Conservation (phyloP, 2,113 vertebrate species). For the Vicugna pacos region DNA sequence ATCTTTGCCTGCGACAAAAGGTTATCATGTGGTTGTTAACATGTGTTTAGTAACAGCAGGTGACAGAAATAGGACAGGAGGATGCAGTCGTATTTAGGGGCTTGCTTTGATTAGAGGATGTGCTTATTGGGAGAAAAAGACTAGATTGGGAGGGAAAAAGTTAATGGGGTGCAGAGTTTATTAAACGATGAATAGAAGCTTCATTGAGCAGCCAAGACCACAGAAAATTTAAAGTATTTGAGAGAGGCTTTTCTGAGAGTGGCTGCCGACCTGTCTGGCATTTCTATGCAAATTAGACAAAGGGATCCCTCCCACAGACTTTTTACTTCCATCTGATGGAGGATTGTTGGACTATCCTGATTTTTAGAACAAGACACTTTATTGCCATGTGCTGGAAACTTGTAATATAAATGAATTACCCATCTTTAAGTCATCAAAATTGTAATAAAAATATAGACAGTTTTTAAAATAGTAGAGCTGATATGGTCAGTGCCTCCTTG, state of each 20-base stretch:
- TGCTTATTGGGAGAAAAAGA: background rate
- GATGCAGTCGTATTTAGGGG: background rate
- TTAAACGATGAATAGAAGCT: background rate
- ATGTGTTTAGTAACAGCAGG: background rate
- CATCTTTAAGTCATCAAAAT: background rate
- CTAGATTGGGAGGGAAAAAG: background rate
- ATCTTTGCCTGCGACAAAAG: background rate
- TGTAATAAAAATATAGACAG: background rate
- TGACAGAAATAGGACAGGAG: background rate
- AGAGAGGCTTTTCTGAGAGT: background rate
- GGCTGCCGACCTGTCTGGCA: background rate
- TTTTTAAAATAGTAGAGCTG: background rate
- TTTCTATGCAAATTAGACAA: constrained; percentile 16
- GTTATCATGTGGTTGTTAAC: background rate
- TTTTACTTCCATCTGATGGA: background rate
- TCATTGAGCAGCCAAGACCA: background rate
- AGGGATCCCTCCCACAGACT: background rate
- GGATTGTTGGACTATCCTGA: background rate
- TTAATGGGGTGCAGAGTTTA: background rate
- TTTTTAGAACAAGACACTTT: background rate
- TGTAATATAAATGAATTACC: background rate
- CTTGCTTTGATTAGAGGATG: background rate
- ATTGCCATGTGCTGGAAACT: background rate
- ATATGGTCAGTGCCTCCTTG: background rate
- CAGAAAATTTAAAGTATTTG: background rate